Conservation (phyloP, 2,888 invertebrate species). For the Acronicta leporina region DNA sequence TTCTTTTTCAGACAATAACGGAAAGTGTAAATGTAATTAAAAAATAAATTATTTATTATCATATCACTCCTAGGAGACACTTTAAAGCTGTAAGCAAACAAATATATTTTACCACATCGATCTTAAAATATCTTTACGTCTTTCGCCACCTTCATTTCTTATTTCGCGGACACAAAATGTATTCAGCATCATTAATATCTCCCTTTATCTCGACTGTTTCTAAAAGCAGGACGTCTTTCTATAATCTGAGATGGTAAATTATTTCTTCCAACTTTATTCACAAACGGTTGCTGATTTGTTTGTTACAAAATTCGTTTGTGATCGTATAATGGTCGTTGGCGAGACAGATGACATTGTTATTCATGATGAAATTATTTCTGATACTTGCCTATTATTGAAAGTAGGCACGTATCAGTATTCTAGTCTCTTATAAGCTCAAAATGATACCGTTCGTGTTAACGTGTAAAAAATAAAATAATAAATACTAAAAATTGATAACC, state of each 20-base stretch:
- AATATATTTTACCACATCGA: constrained; percentile 10
- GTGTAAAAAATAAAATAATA: too few relatives aligned
- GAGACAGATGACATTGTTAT: not conserved
- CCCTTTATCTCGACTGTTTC: constrained; percentile 44
- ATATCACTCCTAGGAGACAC: not conserved
- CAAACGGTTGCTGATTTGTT: constrained; percentile 17
- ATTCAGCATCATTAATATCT: constrained; percentile 63
- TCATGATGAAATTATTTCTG: not conserved
- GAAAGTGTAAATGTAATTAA: too few relatives aligned
- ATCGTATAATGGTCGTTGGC: not conserved
- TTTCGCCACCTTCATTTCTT: constrained; percentile 51
- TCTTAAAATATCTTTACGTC: constrained; percentile 37
- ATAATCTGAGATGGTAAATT: constrained; percentile 40
- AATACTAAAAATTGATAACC: not conserved
- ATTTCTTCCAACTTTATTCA: constrained; percentile 31
- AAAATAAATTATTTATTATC: not conserved
- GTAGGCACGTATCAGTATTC: not conserved
- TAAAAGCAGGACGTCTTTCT: constrained; percentile 31
- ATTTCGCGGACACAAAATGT: constrained; percentile 62
- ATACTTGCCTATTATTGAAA: not conserved
- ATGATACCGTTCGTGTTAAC: too few relatives aligned
- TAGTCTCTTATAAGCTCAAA: too few relatives aligned
- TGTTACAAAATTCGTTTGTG: constrained; percentile 8
- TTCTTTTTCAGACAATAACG: too few relatives aligned
- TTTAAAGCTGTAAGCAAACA: not conserved